phyloP scores from a whole-genome alignment of 2,113 vertebrate species.

The Triplophysa tibetana region DNA sequence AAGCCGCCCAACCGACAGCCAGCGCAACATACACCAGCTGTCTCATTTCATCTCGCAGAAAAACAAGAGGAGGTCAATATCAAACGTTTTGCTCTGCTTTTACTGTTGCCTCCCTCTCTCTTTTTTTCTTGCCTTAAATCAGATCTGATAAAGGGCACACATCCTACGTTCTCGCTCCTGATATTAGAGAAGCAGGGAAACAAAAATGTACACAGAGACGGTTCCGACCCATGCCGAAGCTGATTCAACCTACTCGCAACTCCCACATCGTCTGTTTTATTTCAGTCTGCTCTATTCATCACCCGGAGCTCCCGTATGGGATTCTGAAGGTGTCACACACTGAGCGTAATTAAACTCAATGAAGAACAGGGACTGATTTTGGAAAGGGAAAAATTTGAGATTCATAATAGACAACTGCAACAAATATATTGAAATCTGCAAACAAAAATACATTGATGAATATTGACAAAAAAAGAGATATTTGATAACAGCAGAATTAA shows the following conservation, averaged over 20 bases:
- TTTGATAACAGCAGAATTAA: background rate
- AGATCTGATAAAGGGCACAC: slow-evolving; percentile 28
- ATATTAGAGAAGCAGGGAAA: slow-evolving; percentile 40
- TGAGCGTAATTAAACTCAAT: slow-evolving; percentile 43
- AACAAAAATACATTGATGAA: background rate
- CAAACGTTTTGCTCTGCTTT: slow-evolving; percentile 32
- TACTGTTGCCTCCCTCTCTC: background rate
- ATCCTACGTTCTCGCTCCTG: slow-evolving; percentile 19
- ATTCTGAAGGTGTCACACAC: slow-evolving; percentile 8
- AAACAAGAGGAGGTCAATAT: slow-evolving; percentile 11
- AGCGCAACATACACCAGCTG: slow-evolving; percentile 25
- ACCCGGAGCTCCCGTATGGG: slow-evolving; percentile 2
- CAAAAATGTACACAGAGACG: slow-evolving; percentile 21
- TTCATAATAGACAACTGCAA: background rate
- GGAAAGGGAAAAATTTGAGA: background rate
- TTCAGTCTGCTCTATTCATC: slow-evolving; percentile 36
- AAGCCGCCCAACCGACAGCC: slow-evolving; percentile 21
- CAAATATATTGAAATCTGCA: background rate
- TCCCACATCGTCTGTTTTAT: slow-evolving; percentile 42
- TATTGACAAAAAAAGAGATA: background rate
- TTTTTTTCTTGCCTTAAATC: background rate
- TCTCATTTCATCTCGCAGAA: slow-evolving; percentile 32
- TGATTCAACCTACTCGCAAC: slow-evolving; percentile 39
- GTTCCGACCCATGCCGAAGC: slow-evolving; percentile 19
- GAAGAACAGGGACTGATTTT: background rate